phyloP scores from a whole-genome alignment of 2,113 vertebrate species.

The Myrmophylax atrothorax region DNA sequence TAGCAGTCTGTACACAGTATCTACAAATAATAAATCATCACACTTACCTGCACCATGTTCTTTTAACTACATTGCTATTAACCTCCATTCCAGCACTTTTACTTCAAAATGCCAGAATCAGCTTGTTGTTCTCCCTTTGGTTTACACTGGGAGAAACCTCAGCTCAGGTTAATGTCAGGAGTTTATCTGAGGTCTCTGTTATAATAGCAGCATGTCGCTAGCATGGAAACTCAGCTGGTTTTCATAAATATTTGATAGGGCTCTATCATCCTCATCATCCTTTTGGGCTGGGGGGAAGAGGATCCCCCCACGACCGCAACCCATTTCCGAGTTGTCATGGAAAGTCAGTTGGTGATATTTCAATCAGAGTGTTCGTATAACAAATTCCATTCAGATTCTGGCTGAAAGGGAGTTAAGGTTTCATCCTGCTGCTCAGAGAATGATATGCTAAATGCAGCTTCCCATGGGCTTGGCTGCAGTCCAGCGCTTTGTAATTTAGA shows the following conservation, averaged over 20 bases:
- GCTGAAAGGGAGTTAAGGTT: slow-evolving; percentile 68
- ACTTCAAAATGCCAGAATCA: neutral
- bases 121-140: neutral
- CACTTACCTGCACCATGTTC: neutral
- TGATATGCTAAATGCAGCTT: slow-evolving; percentile 73
- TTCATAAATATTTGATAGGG: slow-evolving; percentile 73
- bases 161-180: slow-evolving; percentile 60
- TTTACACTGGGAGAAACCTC: slow-evolving; percentile 28
- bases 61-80: neutral
- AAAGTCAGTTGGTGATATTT: slow-evolving; percentile 72
- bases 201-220: slow-evolving; percentile 31
- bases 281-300: neutral
- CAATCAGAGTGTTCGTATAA: slow-evolving; percentile 67
- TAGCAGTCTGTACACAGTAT: neutral
- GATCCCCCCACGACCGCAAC: neutral
- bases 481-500: slow-evolving; percentile 75
- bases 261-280: slow-evolving; percentile 4
- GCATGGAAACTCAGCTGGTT: slow-evolving; percentile 50
- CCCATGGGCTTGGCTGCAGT: slow-evolving; percentile 72
- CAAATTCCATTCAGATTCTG: slow-evolving; percentile 68
- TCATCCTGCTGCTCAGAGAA: slow-evolving; percentile 63
- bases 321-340: slow-evolving; percentile 46
- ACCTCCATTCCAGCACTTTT: neutral
- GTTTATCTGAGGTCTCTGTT: slow-evolving; percentile 69
- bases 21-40: neutral